Conservation (phyloP, 2,888 invertebrate species). For the Tachina lurida region DNA sequence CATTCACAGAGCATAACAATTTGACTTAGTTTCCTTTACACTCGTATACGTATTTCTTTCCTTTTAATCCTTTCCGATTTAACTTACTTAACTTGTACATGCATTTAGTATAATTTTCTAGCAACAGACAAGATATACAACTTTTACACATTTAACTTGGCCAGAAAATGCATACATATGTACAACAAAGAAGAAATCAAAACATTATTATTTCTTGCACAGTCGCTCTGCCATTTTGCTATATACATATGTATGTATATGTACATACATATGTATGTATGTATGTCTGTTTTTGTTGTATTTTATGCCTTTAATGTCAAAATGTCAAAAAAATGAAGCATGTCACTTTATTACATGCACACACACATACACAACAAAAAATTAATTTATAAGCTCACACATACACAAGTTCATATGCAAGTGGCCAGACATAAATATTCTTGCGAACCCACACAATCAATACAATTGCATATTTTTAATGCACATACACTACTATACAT, state of each 20-base stretch:
- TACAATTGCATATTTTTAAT: constrained; percentile 43
- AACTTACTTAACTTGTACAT: constrained; percentile 27
- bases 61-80: background rate
- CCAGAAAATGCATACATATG: constrained; percentile 17
- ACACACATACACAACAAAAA: background rate
- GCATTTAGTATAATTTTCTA: constrained; percentile 17
- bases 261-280: constrained; percentile 13
- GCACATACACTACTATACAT: constrained; percentile 5
- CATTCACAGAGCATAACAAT: constrained; percentile 4
- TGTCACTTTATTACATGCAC: constrained; percentile 62
- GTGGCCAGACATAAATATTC: background rate
- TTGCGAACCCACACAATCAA: constrained; percentile 16
- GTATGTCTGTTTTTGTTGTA: constrained; percentile 33
- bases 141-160: constrained; percentile 38
- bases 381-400: constrained; percentile 1
- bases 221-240: constrained; percentile 27
- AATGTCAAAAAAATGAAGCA: constrained; percentile 67
- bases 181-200: constrained; percentile 21
- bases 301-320: constrained; percentile 63
- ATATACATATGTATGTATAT: constrained; percentile 8
- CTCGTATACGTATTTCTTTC: background rate
- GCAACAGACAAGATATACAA: background rate
- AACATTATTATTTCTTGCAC: constrained; percentile 44
- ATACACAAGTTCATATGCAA: background rate
- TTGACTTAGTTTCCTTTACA: background rate